A percentile compares a stretch with the other conserved stretches of the same genome.
These are phyloP conservation scores for Corythaixoides concolor DNA, from an alignment of 2,113 vertebrate species.

Conservation along the genomic window DNA sequence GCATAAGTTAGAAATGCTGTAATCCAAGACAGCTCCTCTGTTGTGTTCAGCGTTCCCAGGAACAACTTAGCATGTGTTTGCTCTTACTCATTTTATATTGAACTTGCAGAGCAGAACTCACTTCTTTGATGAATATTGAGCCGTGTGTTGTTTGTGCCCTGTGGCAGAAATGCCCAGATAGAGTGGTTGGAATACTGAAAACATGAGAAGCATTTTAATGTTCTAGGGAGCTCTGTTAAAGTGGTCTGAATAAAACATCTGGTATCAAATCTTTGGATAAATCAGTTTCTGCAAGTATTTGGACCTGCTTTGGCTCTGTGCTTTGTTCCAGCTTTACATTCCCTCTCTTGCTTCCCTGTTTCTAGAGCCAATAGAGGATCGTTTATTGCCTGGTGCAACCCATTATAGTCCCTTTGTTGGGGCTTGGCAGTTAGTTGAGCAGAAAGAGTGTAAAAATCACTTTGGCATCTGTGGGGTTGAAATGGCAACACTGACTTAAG, in stretches of 20 bases:
- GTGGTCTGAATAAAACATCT: slow-evolving; percentile 30
- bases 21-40: neutral
- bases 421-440: neutral
- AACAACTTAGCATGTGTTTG: slow-evolving; percentile 20
- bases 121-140: slow-evolving; percentile 13
- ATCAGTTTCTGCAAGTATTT: slow-evolving; percentile 24
- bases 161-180: slow-evolving; percentile 17
- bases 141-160: slow-evolving; percentile 12
- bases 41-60: neutral
- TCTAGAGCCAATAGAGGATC: neutral
- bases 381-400: slow-evolving; percentile 32
- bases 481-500: neutral
- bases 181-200: neutral
- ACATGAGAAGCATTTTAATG: neutral
- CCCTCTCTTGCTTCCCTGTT: neutral
- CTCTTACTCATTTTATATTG: slow-evolving; percentile 3
- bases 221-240: slow-evolving; percentile 24
- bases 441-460: slow-evolving; percentile 17
- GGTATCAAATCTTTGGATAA: slow-evolving; percentile 19
- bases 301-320: slow-evolving; percentile 4
- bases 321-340: slow-evolving; percentile 43
- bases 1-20: neutral
- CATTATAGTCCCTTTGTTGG: neutral
- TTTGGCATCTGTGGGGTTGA: neutral
- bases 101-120: neutral